These are phyloP conservation scores for Dicyrtomina minuta DNA, from an alignment of 2,888 invertebrate species.

Conservation along the genomic window DNA sequence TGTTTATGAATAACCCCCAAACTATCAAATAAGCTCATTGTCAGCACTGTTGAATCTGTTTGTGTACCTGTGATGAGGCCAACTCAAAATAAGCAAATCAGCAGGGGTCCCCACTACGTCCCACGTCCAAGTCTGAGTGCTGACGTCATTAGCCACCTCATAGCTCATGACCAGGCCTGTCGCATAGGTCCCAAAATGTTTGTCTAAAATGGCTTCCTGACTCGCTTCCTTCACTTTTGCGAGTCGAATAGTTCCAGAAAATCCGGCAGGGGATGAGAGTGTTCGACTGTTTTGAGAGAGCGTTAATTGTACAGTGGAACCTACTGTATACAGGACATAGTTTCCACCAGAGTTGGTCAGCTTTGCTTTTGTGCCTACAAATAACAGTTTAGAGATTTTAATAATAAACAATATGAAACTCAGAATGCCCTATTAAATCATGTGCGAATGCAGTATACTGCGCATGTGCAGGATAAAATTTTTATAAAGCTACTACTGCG, in stretches of 20 bases:
- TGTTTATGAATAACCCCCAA: too few relatives aligned
- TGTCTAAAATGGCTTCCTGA: conserved; percentile 27
- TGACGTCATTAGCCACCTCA: conserved; percentile 10
- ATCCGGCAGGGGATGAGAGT: conserved; percentile 6
- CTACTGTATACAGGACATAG: conserved; percentile 19
- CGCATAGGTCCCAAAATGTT: conserved; percentile 12
- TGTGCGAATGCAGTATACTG: too few relatives aligned
- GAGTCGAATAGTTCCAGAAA: conserved; percentile 24
- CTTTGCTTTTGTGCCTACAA: conserved; percentile 18
- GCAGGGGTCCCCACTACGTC: conserved; percentile 15
- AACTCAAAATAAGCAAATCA: conserved; percentile 21
- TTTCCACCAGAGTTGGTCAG: conserved; percentile 20
- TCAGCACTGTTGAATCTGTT: too few relatives aligned
- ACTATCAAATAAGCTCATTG: too few relatives aligned
- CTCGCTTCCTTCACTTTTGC: conserved; percentile 28
- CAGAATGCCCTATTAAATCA: too few relatives aligned
- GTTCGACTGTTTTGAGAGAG: background rate
- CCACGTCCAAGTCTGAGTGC: conserved; percentile 31
- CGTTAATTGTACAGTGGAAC: conserved; percentile 5
- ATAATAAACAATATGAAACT: background rate
- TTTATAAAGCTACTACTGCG: too few relatives aligned
- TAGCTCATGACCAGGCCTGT: conserved; percentile 16
- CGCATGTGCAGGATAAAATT: too few relatives aligned
- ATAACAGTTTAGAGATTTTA: background rate
- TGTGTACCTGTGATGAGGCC: conserved; percentile 36